Evolutionary conservation across 2,797 vertebrate genomes (phyloP).

Genomic region (Malacoraja senta): DNA sequence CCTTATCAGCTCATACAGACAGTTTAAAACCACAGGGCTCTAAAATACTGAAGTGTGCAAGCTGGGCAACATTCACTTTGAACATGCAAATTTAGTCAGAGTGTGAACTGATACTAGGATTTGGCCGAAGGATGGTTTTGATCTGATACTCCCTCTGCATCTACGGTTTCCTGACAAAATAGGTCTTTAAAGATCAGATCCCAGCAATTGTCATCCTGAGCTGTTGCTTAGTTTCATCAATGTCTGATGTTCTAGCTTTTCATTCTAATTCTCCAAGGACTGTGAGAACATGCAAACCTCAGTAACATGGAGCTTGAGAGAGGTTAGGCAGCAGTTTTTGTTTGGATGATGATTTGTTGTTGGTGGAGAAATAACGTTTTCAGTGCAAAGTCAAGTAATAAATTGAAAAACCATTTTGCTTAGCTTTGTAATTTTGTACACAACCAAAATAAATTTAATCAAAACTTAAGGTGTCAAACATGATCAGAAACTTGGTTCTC

Average conservation of each 20-base stretch:
- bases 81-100: not conserved
- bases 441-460: too few species aligned
- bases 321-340: not conserved
- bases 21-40: conserved; percentile 11
- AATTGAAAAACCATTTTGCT: too few species aligned
- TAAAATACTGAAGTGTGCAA: not conserved
- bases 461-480: too few species aligned
- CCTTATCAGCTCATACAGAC: not conserved
- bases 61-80: not conserved
- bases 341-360: not conserved
- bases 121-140: not conserved
- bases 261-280: not conserved
- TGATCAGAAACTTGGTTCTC: too few species aligned
- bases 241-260: not conserved
- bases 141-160: not conserved
- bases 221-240: not conserved
- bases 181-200: not conserved
- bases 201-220: not conserved
- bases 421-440: too few species aligned
- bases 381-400: too few species aligned
- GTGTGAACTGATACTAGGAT: not conserved
- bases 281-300: not conserved
- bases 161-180: not conserved
- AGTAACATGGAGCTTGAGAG: not conserved
- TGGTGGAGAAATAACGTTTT: too few species aligned